phyloP scores from a whole-genome alignment of 2,888 invertebrate genomes.

The Orthosia incerta region DNA sequence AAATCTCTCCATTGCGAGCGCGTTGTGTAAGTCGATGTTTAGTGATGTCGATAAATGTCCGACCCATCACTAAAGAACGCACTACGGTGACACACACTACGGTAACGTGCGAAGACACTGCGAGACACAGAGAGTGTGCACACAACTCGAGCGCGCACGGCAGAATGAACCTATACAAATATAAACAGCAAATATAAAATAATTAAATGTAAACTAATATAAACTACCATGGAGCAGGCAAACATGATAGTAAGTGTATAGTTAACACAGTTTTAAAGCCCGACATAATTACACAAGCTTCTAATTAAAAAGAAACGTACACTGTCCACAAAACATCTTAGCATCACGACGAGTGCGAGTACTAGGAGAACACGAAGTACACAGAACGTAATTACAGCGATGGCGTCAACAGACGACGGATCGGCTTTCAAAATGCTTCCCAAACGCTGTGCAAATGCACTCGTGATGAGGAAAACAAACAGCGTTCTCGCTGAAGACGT shows the following conservation, averaged over 20 bases:
- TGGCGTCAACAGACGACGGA: slow-evolving; percentile 70
- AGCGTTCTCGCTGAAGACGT: slow-evolving; percentile 81
- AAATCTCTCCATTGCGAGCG: no score
- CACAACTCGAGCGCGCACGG: no score
- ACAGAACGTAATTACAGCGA: slow-evolving; percentile 71
- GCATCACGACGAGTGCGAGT: slow-evolving; percentile 32
- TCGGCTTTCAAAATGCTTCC: slow-evolving; percentile 78
- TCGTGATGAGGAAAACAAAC: slow-evolving; percentile 82
- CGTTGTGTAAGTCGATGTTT: no score
- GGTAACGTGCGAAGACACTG: no score
- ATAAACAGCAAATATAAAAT: no score
- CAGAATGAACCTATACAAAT: not conserved
- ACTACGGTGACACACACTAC: no score
- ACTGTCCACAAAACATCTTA: slow-evolving; percentile 56
- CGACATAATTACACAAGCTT: slow-evolving; percentile 29
- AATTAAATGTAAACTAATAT: slow-evolving; percentile 5
- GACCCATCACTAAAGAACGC: no score
- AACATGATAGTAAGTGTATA: slow-evolving; percentile 22
- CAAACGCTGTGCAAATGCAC: slow-evolving; percentile 78
- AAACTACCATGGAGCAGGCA: not conserved
- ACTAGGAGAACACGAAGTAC: slow-evolving; percentile 34
- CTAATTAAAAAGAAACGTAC: slow-evolving; percentile 54
- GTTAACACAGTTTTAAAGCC: slow-evolving; percentile 24
- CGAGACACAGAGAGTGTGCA: no score
- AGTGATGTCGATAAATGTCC: no score